Base-by-base conservation (phyloP, 1,140 invertebrate genomes). In the Drosophila sp. region DNA sequence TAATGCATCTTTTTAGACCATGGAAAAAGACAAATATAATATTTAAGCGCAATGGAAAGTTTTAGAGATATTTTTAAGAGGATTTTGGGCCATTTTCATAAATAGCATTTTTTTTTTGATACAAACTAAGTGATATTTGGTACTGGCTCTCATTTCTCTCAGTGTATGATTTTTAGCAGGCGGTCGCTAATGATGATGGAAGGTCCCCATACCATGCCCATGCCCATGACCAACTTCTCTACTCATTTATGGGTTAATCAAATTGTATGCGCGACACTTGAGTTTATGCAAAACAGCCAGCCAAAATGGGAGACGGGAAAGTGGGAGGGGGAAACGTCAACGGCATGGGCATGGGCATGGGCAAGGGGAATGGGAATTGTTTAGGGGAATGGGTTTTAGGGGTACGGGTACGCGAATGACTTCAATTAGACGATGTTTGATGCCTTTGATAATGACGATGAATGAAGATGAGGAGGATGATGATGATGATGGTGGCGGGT, bases 141-240 rank as follows among this genome's bases (percentile, higher is more conserved):
- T 17, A 17, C 17, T 17, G 17, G 35, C 8, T 71, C 7, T 30
- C 10, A 5, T n/a, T 47, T 32, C 17, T 33, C 65, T 38, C 60
- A 70, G 72, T 76, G 73, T 44, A 76, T n/a, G 2, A 38, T 41
- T 1, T 17, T n/a, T 38, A 57, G 50, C 57, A 73, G 75, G 66
- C 50, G 17, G 38, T 55, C 82, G 79, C 82, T 86, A 87, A 86
- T 86, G 83, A 86, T 86, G 83, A 86, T 87, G 82, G 82, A 86
- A 79, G 83, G 76, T 67, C 75, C 70, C 75, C 44, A 27, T 50
- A 27, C 44, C 44, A 50, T 41, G 3, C 8, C 35, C 35, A 38
- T 27, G 44, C 44, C 44, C 44, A 50, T 50, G 44, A 50, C 44
- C 44, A 50, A 50, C 44, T 50, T 50, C 23, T 79, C 73, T 66